Base-by-base conservation (phyloP, 2,113 vertebrate genomes). In the Benitochromis conjunctus region DNA sequence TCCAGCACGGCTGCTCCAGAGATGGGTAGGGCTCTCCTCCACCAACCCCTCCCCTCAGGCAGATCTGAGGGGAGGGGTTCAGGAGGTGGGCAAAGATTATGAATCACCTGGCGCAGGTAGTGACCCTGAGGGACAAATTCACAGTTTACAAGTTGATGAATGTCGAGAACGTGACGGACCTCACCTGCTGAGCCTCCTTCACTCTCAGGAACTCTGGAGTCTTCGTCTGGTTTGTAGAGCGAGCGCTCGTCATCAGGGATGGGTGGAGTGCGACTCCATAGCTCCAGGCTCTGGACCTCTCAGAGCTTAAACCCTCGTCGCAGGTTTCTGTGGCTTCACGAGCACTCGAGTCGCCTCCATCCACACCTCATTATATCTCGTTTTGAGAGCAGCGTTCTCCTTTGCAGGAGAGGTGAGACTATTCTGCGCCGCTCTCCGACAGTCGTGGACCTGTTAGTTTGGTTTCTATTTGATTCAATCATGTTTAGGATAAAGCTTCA, bases 21-120 rank as follows among this genome's bases (percentile, higher is more conserved):
- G 16, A 4, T 4, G 1, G 14, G 41, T 14, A 2, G 1, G 0
- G 66, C 41, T 74, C 14, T 0, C 21, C 1, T 24, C n/a, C 64
- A n/a, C n/a, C n/a, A n/a, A n/a, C n/a, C n/a, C 26, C 26, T 26
- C 26, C 26, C 26, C 26, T 26, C 26, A 26, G 64, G 21, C 53
- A 55, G 41, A 26, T 74, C 14, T 2, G 14, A 16, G 34, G 62
- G 51, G 34, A 41, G 34, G 7, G 5, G 41, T 74, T 48, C 24
- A 18, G 41, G 66, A 74, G 6, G 43, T 1, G 46, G 53, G 43
- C 43, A 31, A 51, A 51, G 46, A 53, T 5, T 29, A 2, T 2
- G 16, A 31, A 31, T 12, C 24, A 74, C 0, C 24, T 19, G 69
- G 26, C 3, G 18, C 16, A 31, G 26, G 26, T 34, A 6, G 31